These are phyloP conservation scores for Xiphophorus birchmanni DNA, from an alignment of 2,797 vertebrate species.

Conservation along the genomic window DNA sequence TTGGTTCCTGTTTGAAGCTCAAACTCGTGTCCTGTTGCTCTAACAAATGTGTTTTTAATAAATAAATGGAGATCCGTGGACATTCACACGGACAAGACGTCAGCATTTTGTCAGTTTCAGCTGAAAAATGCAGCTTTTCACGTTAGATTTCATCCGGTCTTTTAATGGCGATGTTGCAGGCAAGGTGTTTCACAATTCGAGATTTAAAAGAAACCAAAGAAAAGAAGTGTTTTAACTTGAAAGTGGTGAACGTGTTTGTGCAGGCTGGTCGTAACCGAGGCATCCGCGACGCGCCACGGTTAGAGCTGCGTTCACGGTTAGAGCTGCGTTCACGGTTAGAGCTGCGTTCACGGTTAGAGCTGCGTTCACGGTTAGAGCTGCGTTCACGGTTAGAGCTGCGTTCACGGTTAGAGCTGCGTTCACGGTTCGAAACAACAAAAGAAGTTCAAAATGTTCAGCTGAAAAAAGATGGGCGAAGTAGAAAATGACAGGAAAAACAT, in stretches of 20 bases:
- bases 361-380: conserved; percentile 30
- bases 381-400: conserved; percentile 20
- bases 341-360: conserved; percentile 37
- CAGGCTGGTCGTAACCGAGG: conserved; percentile 10
- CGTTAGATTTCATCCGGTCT: neutral
- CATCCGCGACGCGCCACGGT: conserved; percentile 30
- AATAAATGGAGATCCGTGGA: conserved; percentile 30
- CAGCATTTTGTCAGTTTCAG: conserved; percentile 4
- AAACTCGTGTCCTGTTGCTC: conserved; percentile 63
- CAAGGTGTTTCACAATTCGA: neutral
- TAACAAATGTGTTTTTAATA: conserved; percentile 26
- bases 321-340: neutral
- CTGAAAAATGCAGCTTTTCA: neutral
- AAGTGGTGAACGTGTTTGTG: conserved; percentile 1
- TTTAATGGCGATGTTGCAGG: conserved; percentile 3
- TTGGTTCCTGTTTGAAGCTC: conserved; percentile 66
- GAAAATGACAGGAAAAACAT: conserved; percentile 36
- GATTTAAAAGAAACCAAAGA: neutral
- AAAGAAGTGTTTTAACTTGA: neutral
- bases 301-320: conserved; percentile 36
- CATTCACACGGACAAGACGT: conserved; percentile 22
- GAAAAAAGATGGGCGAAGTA: conserved; percentile 21
- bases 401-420: conserved; percentile 17
- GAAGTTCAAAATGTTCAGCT: conserved; percentile 6
- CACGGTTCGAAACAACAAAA: conserved; percentile 44